A percentile compares a stretch with the other conserved stretches of the same genome.
These are phyloP conservation scores for Microcebus lehilahytsara DNA, from an alignment of 2,113 vertebrate genomes.

Conservation along the genomic window DNA sequence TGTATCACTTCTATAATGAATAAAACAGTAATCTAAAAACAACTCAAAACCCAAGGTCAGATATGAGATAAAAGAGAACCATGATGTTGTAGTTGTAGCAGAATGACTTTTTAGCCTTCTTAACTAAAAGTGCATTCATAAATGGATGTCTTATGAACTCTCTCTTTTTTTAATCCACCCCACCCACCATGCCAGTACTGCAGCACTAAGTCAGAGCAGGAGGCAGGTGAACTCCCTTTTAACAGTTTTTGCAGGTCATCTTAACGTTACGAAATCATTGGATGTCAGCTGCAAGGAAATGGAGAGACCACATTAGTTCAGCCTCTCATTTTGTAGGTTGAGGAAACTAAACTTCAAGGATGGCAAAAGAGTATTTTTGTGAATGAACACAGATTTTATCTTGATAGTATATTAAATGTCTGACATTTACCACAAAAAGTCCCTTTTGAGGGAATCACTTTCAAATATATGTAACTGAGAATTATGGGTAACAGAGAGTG, in stretches of 20 bases:
- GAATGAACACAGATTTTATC: background rate
- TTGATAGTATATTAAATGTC: too few species aligned
- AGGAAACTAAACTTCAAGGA: too few species aligned
- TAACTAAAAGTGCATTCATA: accelerated
- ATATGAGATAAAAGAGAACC: background rate
- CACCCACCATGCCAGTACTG: too few species aligned
- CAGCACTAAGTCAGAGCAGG: background rate
- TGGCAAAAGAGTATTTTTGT: background rate
- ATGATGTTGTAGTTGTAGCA: accelerated
- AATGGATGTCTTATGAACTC: background rate
- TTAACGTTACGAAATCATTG: accelerated
- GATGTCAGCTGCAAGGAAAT: background rate
- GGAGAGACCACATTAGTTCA: background rate
- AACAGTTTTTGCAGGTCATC: too few species aligned
- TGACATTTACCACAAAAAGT: background rate
- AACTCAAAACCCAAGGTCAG: background rate
- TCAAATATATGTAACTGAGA: background rate
- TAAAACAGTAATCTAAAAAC: background rate
- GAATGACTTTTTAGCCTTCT: background rate
- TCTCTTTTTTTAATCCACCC: too few species aligned
- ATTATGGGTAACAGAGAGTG: background rate
- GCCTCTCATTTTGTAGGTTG: too few species aligned
- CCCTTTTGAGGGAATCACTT: background rate
- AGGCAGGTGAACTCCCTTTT: background rate
- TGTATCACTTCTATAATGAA: background rate